phyloP scores from a whole-genome alignment of 2,888 invertebrate genomes.

The Cenopis cana region DNA sequence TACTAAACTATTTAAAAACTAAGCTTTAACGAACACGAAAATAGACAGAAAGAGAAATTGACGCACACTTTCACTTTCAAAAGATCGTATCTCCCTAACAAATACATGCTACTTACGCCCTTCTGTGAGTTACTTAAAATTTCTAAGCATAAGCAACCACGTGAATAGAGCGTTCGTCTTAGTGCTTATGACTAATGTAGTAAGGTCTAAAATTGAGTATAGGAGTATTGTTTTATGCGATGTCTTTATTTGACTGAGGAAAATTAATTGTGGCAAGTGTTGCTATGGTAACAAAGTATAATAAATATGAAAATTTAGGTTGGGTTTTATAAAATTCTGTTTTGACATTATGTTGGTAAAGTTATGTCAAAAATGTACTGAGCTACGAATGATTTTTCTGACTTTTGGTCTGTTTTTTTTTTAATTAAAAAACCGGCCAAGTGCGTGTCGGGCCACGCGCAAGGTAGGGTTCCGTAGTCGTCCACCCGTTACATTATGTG shows the following conservation, averaged over 20 bases:
- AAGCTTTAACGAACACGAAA: conserved; percentile 43
- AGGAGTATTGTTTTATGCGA: background rate
- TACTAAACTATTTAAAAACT: conserved; percentile 49
- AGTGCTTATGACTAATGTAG: background rate
- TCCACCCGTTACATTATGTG: too few relatives aligned
- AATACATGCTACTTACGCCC: background rate
- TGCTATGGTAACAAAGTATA: conserved; percentile 16
- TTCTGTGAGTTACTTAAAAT: background rate
- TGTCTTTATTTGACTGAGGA: conserved; percentile 14
- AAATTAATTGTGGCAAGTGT: conserved; percentile 20
- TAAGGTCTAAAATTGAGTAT: conserved; percentile 8
- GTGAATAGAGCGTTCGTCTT: background rate
- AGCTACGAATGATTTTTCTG: too few relatives aligned
- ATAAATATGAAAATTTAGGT: conserved; percentile 3
- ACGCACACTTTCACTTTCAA: background rate
- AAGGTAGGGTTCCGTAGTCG: too few relatives aligned
- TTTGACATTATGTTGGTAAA: too few relatives aligned
- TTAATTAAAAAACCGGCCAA: too few relatives aligned
- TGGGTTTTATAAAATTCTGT: too few relatives aligned
- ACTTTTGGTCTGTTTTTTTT: too few relatives aligned
- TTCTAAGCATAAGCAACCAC: background rate
- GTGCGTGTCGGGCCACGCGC: too few relatives aligned
- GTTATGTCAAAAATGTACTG: too few relatives aligned
- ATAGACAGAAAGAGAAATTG: conserved; percentile 36
- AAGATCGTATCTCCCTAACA: background rate